These are phyloP conservation scores for Elysia chlorotica DNA, from an alignment of 1,140 invertebrate genomes.

Conservation along the genomic window DNA sequence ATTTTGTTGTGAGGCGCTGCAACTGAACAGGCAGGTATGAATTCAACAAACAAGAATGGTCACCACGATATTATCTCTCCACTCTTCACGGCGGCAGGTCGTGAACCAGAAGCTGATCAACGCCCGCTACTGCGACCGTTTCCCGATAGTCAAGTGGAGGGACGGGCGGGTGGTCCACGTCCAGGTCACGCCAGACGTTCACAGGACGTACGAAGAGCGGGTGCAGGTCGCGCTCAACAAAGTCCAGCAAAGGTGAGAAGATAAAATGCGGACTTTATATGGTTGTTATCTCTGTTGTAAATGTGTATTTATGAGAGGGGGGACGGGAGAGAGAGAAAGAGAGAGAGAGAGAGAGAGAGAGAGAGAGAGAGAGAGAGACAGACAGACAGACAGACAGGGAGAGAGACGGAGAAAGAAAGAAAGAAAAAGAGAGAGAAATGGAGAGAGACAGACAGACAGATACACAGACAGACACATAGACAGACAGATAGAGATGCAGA, in stretches of 20 bases:
- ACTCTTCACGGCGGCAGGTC: constrained; percentile 31
- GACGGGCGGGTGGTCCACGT: constrained; percentile 60
- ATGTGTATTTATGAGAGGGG: background rate
- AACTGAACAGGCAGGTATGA: no score
- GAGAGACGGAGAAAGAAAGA: background rate
- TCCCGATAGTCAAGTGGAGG: constrained; percentile 60
- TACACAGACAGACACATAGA: constrained; percentile 5
- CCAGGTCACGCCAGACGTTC: constrained; percentile 58
- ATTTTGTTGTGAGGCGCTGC: no score
- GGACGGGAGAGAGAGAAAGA: background rate
- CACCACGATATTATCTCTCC: no score
- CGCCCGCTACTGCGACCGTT: constrained; percentile 61
- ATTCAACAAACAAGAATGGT: no score
- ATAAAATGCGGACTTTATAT: background rate
- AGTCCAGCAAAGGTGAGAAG: constrained; percentile 48
- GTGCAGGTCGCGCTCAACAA: constrained; percentile 45
- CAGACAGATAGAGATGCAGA: no score
- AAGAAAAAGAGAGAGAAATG: background rate
- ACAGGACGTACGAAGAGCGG: constrained; percentile 55
- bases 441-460: background rate
- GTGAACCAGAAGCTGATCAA: constrained; percentile 50
- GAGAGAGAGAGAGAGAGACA: background rate
- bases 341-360: background rate
- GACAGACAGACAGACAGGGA: background rate
- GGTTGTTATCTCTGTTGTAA: background rate